phyloP scores from a whole-genome alignment of 2,888 invertebrate genomes.

The Meteorus cinctellus region DNA sequence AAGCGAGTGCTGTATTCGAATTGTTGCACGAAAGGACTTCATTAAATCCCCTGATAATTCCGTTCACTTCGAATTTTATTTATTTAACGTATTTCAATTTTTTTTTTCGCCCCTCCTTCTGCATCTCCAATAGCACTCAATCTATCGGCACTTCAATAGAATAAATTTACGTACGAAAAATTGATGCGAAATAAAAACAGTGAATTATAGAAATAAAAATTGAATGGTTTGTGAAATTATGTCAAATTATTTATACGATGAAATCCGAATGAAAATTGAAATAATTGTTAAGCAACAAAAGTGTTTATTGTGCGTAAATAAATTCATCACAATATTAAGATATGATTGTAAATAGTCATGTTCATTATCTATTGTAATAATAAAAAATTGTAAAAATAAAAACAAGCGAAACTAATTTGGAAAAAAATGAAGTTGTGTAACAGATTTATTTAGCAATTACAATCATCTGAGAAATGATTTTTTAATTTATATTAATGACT shows the following conservation, averaged over 20 bases:
- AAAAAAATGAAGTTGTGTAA: neutral
- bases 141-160: neutral
- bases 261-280: too few relatives aligned
- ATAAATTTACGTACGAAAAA: neutral
- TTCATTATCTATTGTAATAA: neutral
- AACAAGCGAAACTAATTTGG: neutral
- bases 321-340: neutral
- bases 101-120: slow-evolving; percentile 2
- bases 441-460: too few relatives aligned
- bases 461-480: too few relatives aligned
- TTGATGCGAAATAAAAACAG: neutral
- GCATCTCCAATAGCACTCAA: slow-evolving; percentile 9
- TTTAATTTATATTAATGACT: too few relatives aligned
- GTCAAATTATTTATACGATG: too few relatives aligned
- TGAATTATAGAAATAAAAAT: neutral
- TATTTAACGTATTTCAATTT: slow-evolving; percentile 25
- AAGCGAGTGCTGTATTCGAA: slow-evolving; percentile 28
- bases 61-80: slow-evolving; percentile 1
- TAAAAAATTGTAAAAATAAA: neutral
- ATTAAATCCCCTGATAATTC: slow-evolving; percentile 44
- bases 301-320: too few relatives aligned
- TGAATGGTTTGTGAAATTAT: neutral
- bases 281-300: too few relatives aligned
- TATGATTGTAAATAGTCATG: neutral
- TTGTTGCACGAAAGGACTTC: slow-evolving; percentile 32